phyloP scores from a whole-genome alignment of 2,113 vertebrate species.

The Phaethon lepturus region DNA sequence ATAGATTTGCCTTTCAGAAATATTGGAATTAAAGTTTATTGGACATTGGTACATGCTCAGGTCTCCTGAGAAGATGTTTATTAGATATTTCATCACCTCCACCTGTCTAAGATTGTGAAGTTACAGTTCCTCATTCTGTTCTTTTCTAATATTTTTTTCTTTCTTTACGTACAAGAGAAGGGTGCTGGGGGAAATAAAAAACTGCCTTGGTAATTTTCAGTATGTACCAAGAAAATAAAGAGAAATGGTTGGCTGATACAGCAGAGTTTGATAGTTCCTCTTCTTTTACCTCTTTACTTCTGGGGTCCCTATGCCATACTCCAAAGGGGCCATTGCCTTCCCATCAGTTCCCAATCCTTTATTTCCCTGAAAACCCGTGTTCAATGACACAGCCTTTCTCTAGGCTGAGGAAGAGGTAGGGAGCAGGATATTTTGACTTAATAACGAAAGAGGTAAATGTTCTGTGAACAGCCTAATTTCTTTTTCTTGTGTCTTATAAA shows the following conservation, averaged over 20 bases:
- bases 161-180: background rate
- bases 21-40: background rate
- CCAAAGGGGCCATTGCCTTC: background rate
- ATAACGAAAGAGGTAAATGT: background rate
- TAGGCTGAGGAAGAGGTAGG: background rate
- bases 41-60: background rate
- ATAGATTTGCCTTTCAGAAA: background rate
- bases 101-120: background rate
- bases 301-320: background rate
- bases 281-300: background rate
- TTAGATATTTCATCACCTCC: background rate
- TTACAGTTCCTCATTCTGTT: background rate
- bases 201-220: background rate
- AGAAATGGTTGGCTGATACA: background rate
- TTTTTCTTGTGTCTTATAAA: background rate
- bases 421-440: background rate
- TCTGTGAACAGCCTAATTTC: background rate
- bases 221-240: background rate
- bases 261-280: background rate
- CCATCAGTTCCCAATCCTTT: background rate
- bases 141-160: background rate
- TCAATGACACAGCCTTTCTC: background rate
- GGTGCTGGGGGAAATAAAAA: background rate
- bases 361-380: background rate
- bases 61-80: background rate